Base-by-base conservation (phyloP, 1,140 invertebrate species). In the Anastatus disparis region DNA sequence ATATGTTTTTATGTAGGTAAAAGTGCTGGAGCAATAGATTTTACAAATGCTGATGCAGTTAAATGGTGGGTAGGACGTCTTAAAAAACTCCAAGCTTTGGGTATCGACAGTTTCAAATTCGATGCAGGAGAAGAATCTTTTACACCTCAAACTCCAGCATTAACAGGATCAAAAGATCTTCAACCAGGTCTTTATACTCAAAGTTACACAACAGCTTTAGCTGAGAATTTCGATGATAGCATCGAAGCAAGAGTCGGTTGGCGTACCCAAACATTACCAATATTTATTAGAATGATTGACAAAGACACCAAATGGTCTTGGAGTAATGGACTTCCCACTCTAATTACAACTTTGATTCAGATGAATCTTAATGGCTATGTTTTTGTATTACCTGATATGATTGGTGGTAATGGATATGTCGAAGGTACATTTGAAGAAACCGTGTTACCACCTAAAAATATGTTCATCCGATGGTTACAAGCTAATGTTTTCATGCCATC, bases 401-500 rank as follows among this genome's bases (percentile, higher is more conserved):
- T 98, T 74, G 96, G 96, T 2, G 96, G 96, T 2, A 97, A 96
- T 80, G 93, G 90, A 0, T 94, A 92, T 77, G 82, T 88, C 13
- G 83, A 87, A 40, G 86, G 87, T 79, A 88, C 85, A 24, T 78
- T 75, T 27, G 76, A 74, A 24, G 73, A 77, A 2, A 81, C 76
- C 2, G 70, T 71, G 22, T 86, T 88, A 10, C 91, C 91, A 2
- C 88, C 89, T 3, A 90, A 91, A 71, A 93, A 97, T 81, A 85
- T 98, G n/a, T 97, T 93, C 76, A 90, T 97, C 52, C 86, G 96
- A 74, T 98, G 96, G 96, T 82, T 96, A 24, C 93, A 97, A 83
- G 91, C 91, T 2, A 95, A 93, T 72, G 88, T 91, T 0, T 96
- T 97, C 76, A 90, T 98, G 89, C 95, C 96, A 0, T 87, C 89